Conservation (phyloP, 1,140 invertebrate genomes). For the Danaus melanippus region DNA sequence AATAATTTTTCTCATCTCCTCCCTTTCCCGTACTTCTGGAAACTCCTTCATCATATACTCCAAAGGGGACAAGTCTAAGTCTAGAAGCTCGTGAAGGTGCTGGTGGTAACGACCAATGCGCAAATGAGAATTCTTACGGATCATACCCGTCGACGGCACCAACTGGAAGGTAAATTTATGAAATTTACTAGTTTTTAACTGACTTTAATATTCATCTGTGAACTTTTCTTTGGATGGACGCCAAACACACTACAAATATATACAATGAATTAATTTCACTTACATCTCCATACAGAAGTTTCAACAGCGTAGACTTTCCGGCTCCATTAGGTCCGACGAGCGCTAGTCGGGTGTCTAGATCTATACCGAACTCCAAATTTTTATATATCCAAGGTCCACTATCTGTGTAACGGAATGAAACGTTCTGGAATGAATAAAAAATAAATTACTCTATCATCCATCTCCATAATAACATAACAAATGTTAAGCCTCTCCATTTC, state of each 20-base stretch:
- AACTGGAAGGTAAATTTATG: conserved; percentile 74
- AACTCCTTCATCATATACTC: conserved; percentile 99
- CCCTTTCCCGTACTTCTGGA: conserved; percentile 97
- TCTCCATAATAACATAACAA: no score
- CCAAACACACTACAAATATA: no score
- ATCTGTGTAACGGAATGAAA: conserved; percentile 95
- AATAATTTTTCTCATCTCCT: conserved; percentile 99
- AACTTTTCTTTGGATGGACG: no score
- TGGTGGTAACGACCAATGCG: conserved; percentile 98
- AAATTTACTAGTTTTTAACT: no score
- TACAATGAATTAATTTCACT: conserved; percentile 37
- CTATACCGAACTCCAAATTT: conserved; percentile 98
- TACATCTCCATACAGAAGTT: conserved; percentile 95
- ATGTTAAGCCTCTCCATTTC: no score
- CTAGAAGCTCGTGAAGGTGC: conserved; percentile 96
- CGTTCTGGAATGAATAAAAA: conserved; percentile 79
- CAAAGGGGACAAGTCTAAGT: conserved; percentile 94
- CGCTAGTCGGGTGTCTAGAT: conserved; percentile 96
- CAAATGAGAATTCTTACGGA: conserved; percentile 97
- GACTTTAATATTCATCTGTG: no score
- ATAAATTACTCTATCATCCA: neutral
- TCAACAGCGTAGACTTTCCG: conserved; percentile 97
- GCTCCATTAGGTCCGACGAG: conserved; percentile 99
- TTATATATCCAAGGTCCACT: conserved; percentile 94
- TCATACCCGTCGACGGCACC: conserved; percentile 95